These are phyloP conservation scores for Pseudonaja textilis DNA, from an alignment of 2,113 vertebrate genomes.

Conservation along the genomic window DNA sequence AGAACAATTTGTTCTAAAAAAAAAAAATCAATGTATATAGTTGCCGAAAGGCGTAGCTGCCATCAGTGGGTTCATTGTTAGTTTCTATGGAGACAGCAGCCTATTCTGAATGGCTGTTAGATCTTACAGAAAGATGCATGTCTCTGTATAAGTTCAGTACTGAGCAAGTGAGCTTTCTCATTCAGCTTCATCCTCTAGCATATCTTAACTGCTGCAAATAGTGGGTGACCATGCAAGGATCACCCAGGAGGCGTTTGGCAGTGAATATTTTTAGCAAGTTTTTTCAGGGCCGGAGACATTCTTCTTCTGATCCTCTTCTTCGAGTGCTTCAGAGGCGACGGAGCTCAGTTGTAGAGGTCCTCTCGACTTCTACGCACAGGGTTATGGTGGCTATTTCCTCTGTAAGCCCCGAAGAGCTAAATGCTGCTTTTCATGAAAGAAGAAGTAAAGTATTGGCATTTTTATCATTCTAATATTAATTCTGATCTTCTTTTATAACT, in stretches of 20 bases:
- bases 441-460: constrained; percentile 74
- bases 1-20: constrained; percentile 59
- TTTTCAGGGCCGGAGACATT: constrained; percentile 74
- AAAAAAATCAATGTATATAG: constrained; percentile 43
- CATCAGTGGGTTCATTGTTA: constrained; percentile 70
- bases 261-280: constrained; percentile 68
- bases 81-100: constrained; percentile 85
- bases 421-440: constrained; percentile 57
- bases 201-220: not conserved
- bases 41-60: constrained; percentile 58
- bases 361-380: constrained; percentile 78
- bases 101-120: constrained; percentile 69
- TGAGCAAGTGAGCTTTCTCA: constrained; percentile 47
- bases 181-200: constrained; percentile 18
- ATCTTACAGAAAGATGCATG: constrained; percentile 65
- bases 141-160: constrained; percentile 57
- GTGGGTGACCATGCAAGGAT: constrained; percentile 67
- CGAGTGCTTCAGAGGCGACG: constrained; percentile 70
- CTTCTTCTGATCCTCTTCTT: constrained; percentile 73
- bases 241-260: constrained; percentile 58
- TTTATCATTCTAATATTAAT: not conserved
- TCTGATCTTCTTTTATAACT: constrained; percentile 26
- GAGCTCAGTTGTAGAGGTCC: constrained; percentile 72
- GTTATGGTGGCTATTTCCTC: constrained; percentile 79
- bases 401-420: constrained; percentile 69